phyloP scores from a whole-genome alignment of 2,113 vertebrate species.

The Strix aluco region DNA sequence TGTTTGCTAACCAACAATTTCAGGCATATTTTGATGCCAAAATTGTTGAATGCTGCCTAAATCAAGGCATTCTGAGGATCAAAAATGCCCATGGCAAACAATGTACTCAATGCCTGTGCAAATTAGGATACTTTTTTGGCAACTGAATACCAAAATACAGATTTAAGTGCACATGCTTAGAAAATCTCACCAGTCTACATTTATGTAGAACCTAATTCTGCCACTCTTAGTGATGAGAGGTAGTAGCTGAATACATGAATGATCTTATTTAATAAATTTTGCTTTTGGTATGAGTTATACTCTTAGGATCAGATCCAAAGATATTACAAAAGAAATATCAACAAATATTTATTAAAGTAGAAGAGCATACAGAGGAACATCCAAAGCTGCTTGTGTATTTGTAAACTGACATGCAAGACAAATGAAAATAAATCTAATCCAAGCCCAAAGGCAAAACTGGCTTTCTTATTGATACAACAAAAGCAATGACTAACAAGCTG shows the following conservation, averaged over 20 bases:
- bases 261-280: background rate
- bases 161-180: background rate
- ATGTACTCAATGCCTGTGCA: background rate
- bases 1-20: background rate
- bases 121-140: background rate
- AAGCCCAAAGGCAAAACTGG: slow-evolving; percentile 36
- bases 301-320: slow-evolving; percentile 15
- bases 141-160: background rate
- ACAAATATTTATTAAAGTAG: slow-evolving; percentile 30
- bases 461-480: slow-evolving; percentile 8
- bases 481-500: slow-evolving; percentile 14
- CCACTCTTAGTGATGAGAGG: background rate
- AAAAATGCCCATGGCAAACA: background rate
- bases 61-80: background rate
- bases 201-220: background rate
- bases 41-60: background rate
- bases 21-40: background rate
- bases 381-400: background rate
- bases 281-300: background rate
- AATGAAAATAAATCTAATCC: slow-evolving; percentile 46
- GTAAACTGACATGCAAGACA: background rate
- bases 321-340: background rate
- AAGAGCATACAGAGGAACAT: background rate
- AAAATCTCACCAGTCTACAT: background rate
- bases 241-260: background rate